Evolutionary conservation across 1,140 invertebrate genomes (phyloP), one percentile per base, ranked within the genome.

Genomic region (Chymomyza costata): DNA sequence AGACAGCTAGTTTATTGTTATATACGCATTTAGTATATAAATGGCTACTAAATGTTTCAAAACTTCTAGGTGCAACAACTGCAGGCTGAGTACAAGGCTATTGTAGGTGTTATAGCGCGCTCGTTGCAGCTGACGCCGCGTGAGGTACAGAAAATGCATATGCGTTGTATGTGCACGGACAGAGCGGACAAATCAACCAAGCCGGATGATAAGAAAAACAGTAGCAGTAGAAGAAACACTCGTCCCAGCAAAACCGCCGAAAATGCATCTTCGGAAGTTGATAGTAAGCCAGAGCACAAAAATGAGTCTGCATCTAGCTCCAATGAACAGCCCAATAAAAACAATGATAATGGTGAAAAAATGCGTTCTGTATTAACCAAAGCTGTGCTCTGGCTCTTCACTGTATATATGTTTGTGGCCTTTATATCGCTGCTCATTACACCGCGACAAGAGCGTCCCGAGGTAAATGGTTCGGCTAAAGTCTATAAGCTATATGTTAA

Each of bases 351-450:
- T 30, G 87, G 89, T 28, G 89, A 90, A 62, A 92, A 91, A 86
- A 85, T 92, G 45, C 88, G 90, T 3, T 90, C 92, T 1, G 82
- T 93, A 1, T 41, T 93, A 1, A 89, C 91, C 6, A 94, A 94
- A 83, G 91, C 90, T 2, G 88, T 91, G 8, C 87, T 94, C 21
- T 94, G 93, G 92, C 89, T 94, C 87, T 85, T 93, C 6, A 91
- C 90, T 14, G 91, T 91, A 21, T 93, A 92, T 68, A 89, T 93
- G 84, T 86, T 93, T 32, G 90, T 93, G 25, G 89, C 91, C 25
- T 86, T 92, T 28, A 88, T 93, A 44, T 92, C 92, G 5, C 40
- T 85, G 73, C 92, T 94, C 16, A 91, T 93, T 52, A 91, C 92
- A 1, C 89, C 89, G 17, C 91, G 82, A 6, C 64, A 89, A 35